Base-by-base conservation (phyloP, 2,888 invertebrate genomes). In the Heliconius ismenius region DNA sequence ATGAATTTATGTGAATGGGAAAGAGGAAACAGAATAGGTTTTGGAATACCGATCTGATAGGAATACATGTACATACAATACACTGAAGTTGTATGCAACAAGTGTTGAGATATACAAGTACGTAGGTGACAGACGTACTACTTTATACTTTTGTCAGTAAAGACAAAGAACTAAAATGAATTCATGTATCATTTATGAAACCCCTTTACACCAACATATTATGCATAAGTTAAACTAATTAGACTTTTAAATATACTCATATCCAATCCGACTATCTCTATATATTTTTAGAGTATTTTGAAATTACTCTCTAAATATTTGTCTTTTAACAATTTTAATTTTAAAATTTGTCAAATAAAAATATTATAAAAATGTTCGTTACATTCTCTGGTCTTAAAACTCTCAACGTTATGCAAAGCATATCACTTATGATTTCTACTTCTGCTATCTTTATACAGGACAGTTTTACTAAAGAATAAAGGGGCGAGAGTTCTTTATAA, bases 61-160 rank as follows among this genome's bases (percentile, higher is more conserved):
- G 15, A 62, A 39, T 32, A 24, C 24, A 28, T 54, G 63, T 6
- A 32, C 32, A 32, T 32, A 32, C 32, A 70, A 75, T 70, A 63
- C 54, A 64, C 24, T n/a, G 21, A 43, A 87, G 86, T 83, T 81
- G 80, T 82, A 83, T 84, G 84, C 85, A 84, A 82, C 80, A 77
- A 54, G 32, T 58, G n/a, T 24, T 58, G n/a, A 13, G 28, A 69
- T 21, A 32, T 11, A 39, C 0, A 11, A 11, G 11, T 39, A 11
- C 39, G 39, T 39, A 39, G 39, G 39, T 39, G 11, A 39, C 39
- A 11, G 11, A 11, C 39, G 11, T 11, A 39, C 32, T 43, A 15
- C 49, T 49, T 49, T 18, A 18, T 18, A 49, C 15, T 49, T 49
- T 49, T 4, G 15, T 43, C 43, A 43, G 15, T 6, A 18, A 43